Percentiles rank a stretch among this genome's conserved stretches.
Conservation (phyloP, 2,888 invertebrate genomes). For the Cetonia aurata region DNA sequence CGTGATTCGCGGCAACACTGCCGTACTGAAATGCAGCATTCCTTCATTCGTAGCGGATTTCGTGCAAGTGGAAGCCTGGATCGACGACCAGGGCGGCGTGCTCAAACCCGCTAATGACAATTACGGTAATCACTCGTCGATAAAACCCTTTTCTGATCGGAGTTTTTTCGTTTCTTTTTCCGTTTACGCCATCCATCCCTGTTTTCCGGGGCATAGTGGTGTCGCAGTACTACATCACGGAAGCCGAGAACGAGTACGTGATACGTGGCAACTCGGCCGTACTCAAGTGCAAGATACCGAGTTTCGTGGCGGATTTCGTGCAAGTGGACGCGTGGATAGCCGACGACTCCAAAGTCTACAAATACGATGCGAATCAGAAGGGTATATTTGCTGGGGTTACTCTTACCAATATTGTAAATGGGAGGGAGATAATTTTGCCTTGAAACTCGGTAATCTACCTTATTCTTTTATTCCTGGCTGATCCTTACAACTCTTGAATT, state of each 20-base stretch:
- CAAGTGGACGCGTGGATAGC: conserved; percentile 87
- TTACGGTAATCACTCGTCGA: conserved; percentile 66
- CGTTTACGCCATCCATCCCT: conserved; percentile 57
- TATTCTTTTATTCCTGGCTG: conserved; percentile 8
- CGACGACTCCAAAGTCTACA: conserved; percentile 78
- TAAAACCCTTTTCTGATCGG: neutral
- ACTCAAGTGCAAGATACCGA: conserved; percentile 94
- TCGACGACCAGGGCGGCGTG: conserved; percentile 74
- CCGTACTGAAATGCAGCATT: conserved; percentile 89
- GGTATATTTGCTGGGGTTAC: conserved; percentile 9
- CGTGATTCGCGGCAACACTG: conserved; percentile 89
- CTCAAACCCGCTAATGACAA: conserved; percentile 65
- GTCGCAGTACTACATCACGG: conserved; percentile 89
- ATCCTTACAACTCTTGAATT: neutral
- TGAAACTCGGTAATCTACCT: conserved; percentile 39
- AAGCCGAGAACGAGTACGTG: conserved; percentile 94
- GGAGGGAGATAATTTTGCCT: conserved; percentile 22
- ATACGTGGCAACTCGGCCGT: conserved; percentile 93
- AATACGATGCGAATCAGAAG: conserved; percentile 68
- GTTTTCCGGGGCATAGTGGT: conserved; percentile 73
- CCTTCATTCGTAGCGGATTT: conserved; percentile 93
- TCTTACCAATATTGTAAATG: no score
- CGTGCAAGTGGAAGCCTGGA: conserved; percentile 90
- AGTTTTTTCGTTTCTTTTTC: neutral
- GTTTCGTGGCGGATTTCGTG: conserved; percentile 94